Evolutionary conservation across 92 coral and sea anemone genomes (phyloP).

Genomic region (Actinernus sp.): DNA sequence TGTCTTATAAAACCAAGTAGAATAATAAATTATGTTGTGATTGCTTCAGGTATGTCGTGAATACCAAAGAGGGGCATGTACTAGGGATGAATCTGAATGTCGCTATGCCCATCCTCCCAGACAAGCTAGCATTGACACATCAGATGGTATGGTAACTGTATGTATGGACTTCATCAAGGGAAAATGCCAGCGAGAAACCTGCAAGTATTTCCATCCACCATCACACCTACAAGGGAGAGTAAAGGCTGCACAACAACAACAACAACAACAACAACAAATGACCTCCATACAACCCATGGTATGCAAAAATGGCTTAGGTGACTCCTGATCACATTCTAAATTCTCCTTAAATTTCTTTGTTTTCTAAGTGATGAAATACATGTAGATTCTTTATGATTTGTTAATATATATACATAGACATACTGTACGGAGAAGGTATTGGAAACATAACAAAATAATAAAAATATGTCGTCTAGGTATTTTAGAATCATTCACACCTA

Average conservation of each 20-base stretch:
- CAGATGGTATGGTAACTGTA: conserved; percentile 93
- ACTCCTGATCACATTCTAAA: no score
- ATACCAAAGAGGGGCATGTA: conserved; percentile 88
- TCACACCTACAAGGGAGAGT: conserved; percentile 92
- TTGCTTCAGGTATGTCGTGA: conserved; percentile 89
- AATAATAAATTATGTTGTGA: not conserved
- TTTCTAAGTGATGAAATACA: not conserved
- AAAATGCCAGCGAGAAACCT: conserved; percentile 90
- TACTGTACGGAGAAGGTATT: no score
- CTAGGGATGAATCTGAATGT: conserved; percentile 89
- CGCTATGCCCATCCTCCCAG: conserved; percentile 93
- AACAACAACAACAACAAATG: no score
- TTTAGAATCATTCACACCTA: no score
- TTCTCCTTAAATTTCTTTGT: no score
- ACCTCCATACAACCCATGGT: not conserved
- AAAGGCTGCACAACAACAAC: conserved; percentile 89
- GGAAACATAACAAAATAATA: no score
- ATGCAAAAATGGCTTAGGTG: no score
- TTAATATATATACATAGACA: no score
- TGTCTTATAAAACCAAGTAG: no score
- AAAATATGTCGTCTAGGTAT: no score
- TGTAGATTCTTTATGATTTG: not conserved
- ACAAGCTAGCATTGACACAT: conserved; percentile 81
- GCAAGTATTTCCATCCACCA: conserved; percentile 99
- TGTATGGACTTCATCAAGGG: conserved; percentile 99